A percentile compares a stretch with the other conserved stretches of the same genome.
phyloP scores from a whole-genome alignment of 2,888 invertebrate species.

The Therioaphis trifolii region DNA sequence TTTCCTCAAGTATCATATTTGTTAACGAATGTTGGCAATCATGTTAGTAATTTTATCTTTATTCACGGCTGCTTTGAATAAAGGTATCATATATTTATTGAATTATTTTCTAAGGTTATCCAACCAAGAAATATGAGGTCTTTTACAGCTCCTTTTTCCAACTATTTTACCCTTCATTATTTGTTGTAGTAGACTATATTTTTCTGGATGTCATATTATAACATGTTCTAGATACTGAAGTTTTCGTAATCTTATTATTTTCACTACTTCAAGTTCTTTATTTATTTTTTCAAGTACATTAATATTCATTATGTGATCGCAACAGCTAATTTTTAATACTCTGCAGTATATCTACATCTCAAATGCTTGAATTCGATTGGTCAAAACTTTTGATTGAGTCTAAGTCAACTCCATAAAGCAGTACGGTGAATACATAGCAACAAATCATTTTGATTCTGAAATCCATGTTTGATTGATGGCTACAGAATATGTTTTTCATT shows the following conservation, averaged over 20 bases:
- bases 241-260: too few relatives aligned
- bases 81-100: background rate
- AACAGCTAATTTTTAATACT: slow-evolving; percentile 10
- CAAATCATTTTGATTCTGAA: slow-evolving; percentile 24
- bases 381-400: background rate
- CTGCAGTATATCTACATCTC: slow-evolving; percentile 34
- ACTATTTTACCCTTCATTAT: slow-evolving; percentile 10
- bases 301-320: too few relatives aligned
- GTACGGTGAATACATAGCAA: too few relatives aligned
- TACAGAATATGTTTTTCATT: slow-evolving; percentile 34
- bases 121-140: slow-evolving; percentile 34
- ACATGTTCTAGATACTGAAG: too few relatives aligned
- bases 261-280: too few relatives aligned
- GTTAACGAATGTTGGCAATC: background rate
- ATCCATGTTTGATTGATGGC: slow-evolving; percentile 33
- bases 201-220: too few relatives aligned
- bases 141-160: slow-evolving; percentile 21
- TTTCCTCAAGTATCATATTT: background rate
- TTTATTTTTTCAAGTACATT: too few relatives aligned
- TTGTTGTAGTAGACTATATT: background rate
- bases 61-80: background rate
- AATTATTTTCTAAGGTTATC: slow-evolving; percentile 17
- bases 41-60: slow-evolving; percentile 27
- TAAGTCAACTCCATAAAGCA: slow-evolving; percentile 21
- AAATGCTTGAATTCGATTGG: slow-evolving; percentile 13